Evolutionary conservation across 1,140 invertebrate species (phyloP), one percentile per base, ranked within the genome.

Genomic region (Hyphantria cunea): DNA sequence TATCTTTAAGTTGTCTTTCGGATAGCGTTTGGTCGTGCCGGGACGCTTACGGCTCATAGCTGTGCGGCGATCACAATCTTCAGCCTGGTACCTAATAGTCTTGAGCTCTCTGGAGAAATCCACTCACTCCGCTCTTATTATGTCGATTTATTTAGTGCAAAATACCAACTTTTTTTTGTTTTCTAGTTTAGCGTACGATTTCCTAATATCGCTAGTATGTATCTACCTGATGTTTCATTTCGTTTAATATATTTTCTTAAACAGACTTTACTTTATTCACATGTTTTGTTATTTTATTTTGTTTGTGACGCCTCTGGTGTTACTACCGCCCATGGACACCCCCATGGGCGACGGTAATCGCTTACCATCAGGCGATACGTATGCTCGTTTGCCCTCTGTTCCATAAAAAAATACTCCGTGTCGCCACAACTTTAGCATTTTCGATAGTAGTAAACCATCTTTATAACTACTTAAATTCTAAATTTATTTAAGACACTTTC

Each of bases 1-100:
- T 86, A 85, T 88, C 76, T 73, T 70, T 71, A 75, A 70, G 70
- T 72, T 82, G 74, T 77, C 78, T 78, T 74, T 82, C 66, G 75
- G 71, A 80, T 80, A 79, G 71, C 65, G 72, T 75, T 70, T 74
- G 66, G 70, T 72, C 76, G 68, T 75, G 72, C 66, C 65, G 64
- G 73, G 68, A 64, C 66, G 66, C 69, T 76, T 74, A 70, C 66
- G 58, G 69, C 68, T 70, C 66, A 64, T 51, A 69, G 68, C 61
- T 45, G 33, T n/a, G 33, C 14, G 32, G 61, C 64, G 82, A 82
- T 86, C 72, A 65, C 75, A 76, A 86, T 84, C 82, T 78, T 63
- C 47, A 59, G 60, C 56, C 72, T 45, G 45, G 48, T 59, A 70
- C 64, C 70, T 76, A 74, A 74, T 80, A 78, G 68, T 74, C 67